Percentiles rank a stretch among this genome's conserved stretches.
Conservation (phyloP, 2,888 invertebrate genomes). For the Neoitamus cyanurus region DNA sequence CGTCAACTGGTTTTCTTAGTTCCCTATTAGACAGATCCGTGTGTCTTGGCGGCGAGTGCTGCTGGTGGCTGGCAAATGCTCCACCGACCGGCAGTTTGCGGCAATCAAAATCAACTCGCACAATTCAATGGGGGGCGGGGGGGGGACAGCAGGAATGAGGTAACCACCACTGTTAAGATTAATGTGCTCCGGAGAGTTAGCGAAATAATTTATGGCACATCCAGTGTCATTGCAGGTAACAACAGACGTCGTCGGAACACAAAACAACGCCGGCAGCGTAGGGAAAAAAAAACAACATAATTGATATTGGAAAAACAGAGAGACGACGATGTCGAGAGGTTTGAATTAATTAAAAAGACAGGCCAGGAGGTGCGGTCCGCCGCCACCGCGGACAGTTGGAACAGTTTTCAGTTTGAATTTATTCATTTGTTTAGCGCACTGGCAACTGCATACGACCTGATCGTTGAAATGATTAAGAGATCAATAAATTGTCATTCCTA, state of each 20-base stretch:
- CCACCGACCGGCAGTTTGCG: background rate
- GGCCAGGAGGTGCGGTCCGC: constrained; percentile 10
- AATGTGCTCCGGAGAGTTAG: constrained; percentile 15
- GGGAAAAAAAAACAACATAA: background rate
- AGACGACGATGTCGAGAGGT: background rate
- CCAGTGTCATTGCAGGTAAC: constrained; percentile 9
- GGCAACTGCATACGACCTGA: background rate
- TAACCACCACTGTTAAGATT: constrained; percentile 8
- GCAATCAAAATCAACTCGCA: background rate
- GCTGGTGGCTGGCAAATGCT: background rate
- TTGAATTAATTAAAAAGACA: constrained; percentile 29
- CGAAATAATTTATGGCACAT: constrained; percentile 27
- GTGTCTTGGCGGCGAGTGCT: background rate
- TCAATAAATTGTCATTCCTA: background rate
- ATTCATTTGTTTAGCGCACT: constrained; percentile 12
- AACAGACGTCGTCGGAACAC: background rate
- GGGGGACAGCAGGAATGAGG: background rate
- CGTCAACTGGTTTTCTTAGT: constrained; percentile 9
- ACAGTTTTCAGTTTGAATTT: background rate
- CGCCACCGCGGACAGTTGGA: background rate
- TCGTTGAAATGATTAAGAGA: constrained; percentile 17
- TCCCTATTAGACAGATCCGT: background rate
- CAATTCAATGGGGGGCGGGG: background rate
- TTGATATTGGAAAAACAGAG: background rate
- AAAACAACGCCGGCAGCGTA: background rate